Conservation (phyloP, 2,797 vertebrate genomes). For the Tangara arthus region DNA sequence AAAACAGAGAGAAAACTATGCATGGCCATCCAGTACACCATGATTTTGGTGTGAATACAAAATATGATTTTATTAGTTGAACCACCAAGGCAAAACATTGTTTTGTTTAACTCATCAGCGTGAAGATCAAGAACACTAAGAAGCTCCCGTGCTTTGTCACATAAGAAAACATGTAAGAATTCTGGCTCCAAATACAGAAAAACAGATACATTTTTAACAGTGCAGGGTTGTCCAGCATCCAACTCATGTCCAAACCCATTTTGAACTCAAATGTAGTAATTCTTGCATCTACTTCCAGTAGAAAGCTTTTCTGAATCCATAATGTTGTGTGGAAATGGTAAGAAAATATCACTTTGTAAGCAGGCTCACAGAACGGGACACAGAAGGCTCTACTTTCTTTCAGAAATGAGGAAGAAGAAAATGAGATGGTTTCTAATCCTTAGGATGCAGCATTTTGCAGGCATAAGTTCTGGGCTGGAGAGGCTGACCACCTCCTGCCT, state of each 20-base stretch:
- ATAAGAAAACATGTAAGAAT: fast-evolving
- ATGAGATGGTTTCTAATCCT: not conserved
- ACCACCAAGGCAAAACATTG: not conserved
- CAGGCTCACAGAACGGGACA: not conserved
- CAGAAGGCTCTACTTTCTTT: not conserved
- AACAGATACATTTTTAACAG: not conserved
- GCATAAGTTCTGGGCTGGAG: not conserved
- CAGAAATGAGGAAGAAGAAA: not conserved
- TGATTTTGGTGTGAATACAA: not conserved
- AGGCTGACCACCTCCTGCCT: not conserved
- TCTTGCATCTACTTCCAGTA: not conserved
- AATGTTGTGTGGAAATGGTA: not conserved
- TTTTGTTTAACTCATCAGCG: not conserved
- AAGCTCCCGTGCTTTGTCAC: not conserved
- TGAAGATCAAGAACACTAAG: not conserved
- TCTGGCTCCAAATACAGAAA: not conserved
- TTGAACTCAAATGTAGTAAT: not conserved
- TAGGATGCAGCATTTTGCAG: not conserved
- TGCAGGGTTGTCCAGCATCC: not conserved
- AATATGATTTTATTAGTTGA: not conserved
- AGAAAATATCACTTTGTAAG: not conserved
- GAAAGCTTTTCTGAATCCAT: not conserved
- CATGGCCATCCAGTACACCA: not conserved
- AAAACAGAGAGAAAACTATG: not conserved
- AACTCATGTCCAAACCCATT: not conserved